Base-by-base conservation (phyloP, 2,888 invertebrate genomes). In the Caenorhabditis virilis region DNA sequence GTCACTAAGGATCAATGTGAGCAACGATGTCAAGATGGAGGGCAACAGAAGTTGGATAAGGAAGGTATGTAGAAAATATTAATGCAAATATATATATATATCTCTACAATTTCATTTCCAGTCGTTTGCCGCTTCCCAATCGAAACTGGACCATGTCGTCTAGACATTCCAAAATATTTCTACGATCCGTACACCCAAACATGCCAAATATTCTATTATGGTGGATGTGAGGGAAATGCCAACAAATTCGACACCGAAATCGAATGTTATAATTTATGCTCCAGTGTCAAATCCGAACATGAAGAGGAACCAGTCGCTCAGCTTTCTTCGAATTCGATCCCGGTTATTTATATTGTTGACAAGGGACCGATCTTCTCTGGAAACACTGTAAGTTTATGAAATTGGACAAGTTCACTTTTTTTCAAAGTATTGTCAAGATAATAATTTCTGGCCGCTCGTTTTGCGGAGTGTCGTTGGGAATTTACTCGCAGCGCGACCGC, bases 141-240 rank as follows among this genome's bases (percentile, higher is more conserved):
- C 35, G 75, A 67, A 25, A 62, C 65, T 1, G 79, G 79, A 53
- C 74, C 74, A 22, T 79, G 79, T 55, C 33, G 55, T 1, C 54
- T 41, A 23, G 49, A 58, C 23, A 39, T 61, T 23, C 56, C 62
- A 36, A 68, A 68, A 25, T 80, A 69, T 62, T 80, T 73, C 72
- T 80, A 72, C 58, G 80, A 80, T 56, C 35, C 60, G 30, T 55
- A 51, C 23, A 59, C 69, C 9, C 74, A 75, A 23, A 55, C 61
- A 0, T 80, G 80, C 42, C 71, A 69, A 18, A 30, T 57, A 22
- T 80, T 80, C 74, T 55, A 70, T 48, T 80, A 77, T 47, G 70
- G 74, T 35, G 80, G 80, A 22, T 80, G 80, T 49, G 70, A 54
- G 27, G 80, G 80, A 45, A 80, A 80, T 49, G 60, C 49, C 11